Conservation (phyloP, 2,888 invertebrate genomes). For the Cremastinae sp. region DNA sequence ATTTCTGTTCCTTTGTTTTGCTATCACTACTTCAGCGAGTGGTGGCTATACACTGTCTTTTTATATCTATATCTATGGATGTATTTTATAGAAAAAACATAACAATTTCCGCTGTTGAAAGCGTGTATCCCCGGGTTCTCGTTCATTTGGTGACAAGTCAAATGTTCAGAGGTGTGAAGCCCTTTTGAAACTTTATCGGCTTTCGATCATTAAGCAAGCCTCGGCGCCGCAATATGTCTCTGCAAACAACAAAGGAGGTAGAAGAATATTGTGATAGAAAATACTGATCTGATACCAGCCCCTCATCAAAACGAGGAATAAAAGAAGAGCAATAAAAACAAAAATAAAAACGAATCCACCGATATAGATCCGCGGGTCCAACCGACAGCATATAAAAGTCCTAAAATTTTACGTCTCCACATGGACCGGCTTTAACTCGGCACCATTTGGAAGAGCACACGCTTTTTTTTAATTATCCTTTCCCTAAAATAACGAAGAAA, state of each 20-base stretch:
- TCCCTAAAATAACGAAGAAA: too few species aligned
- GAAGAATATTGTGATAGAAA: conserved; percentile 3
- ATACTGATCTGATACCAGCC: background rate
- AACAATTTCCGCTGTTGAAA: conserved; percentile 29
- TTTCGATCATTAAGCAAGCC: conserved; percentile 38
- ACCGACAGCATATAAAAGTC: too few species aligned
- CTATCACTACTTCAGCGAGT: too few species aligned
- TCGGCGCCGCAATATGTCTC: conserved; percentile 3
- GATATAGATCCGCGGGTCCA: too few species aligned
- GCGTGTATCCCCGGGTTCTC: conserved; percentile 8
- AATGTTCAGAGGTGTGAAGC: conserved; percentile 4
- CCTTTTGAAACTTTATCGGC: conserved; percentile 30
- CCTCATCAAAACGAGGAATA: background rate
- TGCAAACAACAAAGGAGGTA: background rate
- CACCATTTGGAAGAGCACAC: too few species aligned
- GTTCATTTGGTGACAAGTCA: conserved; percentile 31
- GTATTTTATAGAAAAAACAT: conserved; percentile 3
- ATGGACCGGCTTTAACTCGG: too few species aligned
- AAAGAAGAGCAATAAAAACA: background rate
- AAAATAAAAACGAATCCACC: too few species aligned
- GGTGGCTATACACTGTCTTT: too few species aligned
- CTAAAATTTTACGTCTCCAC: too few species aligned
- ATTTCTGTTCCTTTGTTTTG: too few species aligned
- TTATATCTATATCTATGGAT: background rate
- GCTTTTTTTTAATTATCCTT: too few species aligned